A percentile compares a stretch with the other conserved stretches of the same genome.
Conservation (phyloP, 2,113 vertebrate species). For the Apodemus sylvaticus region DNA sequence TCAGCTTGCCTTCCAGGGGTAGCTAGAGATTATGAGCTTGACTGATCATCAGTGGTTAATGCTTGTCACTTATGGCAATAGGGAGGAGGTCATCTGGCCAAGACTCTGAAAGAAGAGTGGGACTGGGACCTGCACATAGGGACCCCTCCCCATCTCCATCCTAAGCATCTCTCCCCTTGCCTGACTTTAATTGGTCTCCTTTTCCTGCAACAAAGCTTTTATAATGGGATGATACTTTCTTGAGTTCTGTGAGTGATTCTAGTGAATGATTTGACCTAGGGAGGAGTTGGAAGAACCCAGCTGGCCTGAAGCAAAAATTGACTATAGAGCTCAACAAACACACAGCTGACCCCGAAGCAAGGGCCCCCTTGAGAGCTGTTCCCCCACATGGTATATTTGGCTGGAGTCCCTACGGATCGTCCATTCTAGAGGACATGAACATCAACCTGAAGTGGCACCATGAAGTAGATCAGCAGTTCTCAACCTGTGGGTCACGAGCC, state of each 20-base stretch:
- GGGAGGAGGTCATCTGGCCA: neutral
- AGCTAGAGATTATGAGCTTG: neutral
- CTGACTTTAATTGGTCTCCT: constrained; percentile 23
- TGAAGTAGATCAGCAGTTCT: neutral
- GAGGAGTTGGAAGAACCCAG: neutral
- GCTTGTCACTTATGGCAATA: neutral
- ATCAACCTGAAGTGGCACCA: neutral
- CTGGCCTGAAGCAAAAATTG: neutral
- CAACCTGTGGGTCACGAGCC: neutral
- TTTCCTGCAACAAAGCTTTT: constrained; percentile 15
- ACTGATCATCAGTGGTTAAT: neutral
- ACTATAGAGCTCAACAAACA: neutral
- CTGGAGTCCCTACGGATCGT: neutral
- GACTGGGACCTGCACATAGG: neutral
- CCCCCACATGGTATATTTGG: neutral
- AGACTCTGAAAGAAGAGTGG: neutral
- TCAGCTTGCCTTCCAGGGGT: neutral
- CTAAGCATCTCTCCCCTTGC: neutral
- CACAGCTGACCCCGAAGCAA: neutral
- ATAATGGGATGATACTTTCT: neutral
- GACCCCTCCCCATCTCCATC: neutral
- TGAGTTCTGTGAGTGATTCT: constrained; percentile 31
- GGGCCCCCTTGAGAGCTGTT: neutral
- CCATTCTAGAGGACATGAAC: neutral
- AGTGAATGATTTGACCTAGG: neutral